Evolutionary conservation across 2,797 vertebrate species (phyloP).

Genomic region (Benthosema pterotum): DNA sequence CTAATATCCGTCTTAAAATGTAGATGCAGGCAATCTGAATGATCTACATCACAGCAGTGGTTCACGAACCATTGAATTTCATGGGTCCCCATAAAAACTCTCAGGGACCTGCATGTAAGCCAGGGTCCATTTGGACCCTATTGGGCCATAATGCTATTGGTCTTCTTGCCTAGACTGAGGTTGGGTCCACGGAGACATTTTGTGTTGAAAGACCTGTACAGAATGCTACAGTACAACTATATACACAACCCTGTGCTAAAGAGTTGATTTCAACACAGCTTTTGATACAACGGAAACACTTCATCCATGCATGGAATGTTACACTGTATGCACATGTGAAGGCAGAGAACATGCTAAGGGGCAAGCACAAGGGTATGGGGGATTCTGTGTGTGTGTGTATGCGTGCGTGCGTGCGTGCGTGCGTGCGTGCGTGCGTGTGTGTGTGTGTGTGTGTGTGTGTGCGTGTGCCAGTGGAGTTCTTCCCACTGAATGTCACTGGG

Average conservation of each 20-base stretch:
- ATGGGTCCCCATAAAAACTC: no score
- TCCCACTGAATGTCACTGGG: no score
- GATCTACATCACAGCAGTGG: no score
- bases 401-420: slow-evolving; percentile 6
- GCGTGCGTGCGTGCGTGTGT: neutral
- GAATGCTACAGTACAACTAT: no score
- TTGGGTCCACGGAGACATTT: neutral
- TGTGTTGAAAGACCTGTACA: slow-evolving; percentile 8
- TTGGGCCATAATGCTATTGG: slow-evolving; percentile 5
- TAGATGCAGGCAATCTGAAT: no score
- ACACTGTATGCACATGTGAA: slow-evolving; percentile 17
- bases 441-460: slow-evolving; percentile 14
- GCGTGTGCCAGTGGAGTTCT: slow-evolving; percentile 1
- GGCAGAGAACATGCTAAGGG: slow-evolving; percentile 6
- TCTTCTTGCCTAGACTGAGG: neutral
- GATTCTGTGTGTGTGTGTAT: slow-evolving; percentile 3
- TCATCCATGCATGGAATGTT: slow-evolving; percentile 27
- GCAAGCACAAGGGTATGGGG: slow-evolving; percentile 1
- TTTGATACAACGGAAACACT: slow-evolving; percentile 27
- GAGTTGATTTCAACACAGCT: slow-evolving; percentile 20
- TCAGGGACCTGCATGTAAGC: no score
- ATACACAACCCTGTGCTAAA: neutral
- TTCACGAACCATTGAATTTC: no score
- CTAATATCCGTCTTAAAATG: no score
- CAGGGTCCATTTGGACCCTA: no score